Percentiles rank a stretch among this genome's conserved stretches.
Evolutionary conservation across 2,797 vertebrate genomes (phyloP).

Genomic region (Champsocephalus gunnari): DNA sequence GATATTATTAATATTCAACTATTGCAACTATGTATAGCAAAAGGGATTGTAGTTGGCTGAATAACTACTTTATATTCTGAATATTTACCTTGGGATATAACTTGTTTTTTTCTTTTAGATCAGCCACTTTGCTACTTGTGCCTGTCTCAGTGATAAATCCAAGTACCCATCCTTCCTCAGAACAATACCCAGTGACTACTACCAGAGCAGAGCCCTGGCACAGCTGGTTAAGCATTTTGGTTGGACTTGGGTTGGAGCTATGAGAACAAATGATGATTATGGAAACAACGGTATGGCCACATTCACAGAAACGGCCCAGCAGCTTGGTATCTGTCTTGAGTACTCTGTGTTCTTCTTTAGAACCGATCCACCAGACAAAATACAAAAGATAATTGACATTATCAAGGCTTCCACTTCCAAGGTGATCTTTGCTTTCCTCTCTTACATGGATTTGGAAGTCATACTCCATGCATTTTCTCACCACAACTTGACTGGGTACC

Average conservation of each 20-base stretch:
- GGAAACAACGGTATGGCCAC: conserved; percentile 77
- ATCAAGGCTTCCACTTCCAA: conserved; percentile 72
- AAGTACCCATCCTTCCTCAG: conserved; percentile 83
- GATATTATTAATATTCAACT: background rate
- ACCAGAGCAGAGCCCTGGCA: conserved; percentile 85
- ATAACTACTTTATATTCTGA: background rate
- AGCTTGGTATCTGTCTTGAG: conserved; percentile 81
- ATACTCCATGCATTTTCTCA: conserved; percentile 57
- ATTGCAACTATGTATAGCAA: background rate
- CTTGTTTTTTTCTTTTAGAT: conserved; percentile 62
- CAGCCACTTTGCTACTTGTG: conserved; percentile 86
- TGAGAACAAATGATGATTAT: conserved; percentile 79
- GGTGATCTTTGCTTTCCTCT: conserved; percentile 74
- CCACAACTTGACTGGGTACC: conserved; percentile 78
- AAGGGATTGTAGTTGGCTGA: background rate
- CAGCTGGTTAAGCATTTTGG: conserved; percentile 81
- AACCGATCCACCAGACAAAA: conserved; percentile 71
- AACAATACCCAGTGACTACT: conserved; percentile 85
- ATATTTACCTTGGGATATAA: background rate
- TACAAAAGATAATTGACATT: conserved; percentile 63
- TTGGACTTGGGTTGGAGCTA: conserved; percentile 85
- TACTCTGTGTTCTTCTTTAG: conserved; percentile 76
- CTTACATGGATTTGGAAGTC: conserved; percentile 61
- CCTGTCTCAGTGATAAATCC: conserved; percentile 82
- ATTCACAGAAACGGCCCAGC: conserved; percentile 64